Conservation (phyloP, 2,888 invertebrate genomes). For the Lathronympha strigana region DNA sequence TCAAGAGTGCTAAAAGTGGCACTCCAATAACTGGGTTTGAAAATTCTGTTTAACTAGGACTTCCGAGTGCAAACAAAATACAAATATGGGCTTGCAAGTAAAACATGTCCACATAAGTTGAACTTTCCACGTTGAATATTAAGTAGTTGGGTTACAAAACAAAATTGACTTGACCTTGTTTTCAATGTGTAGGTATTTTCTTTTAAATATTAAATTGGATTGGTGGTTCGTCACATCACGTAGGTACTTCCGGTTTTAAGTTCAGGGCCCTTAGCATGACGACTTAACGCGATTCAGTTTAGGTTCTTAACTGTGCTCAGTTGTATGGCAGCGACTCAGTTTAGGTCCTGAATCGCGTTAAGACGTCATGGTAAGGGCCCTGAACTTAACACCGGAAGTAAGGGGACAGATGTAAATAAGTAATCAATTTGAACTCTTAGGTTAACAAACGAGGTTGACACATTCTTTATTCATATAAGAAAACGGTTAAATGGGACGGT, state of each 20-base stretch:
- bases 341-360: too few species aligned
- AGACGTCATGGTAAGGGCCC: too few species aligned
- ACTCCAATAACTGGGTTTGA: slow-evolving; percentile 14
- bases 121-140: background rate
- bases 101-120: background rate
- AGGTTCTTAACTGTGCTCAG: too few species aligned
- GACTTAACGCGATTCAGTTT: too few species aligned
- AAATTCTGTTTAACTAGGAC: background rate
- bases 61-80: background rate
- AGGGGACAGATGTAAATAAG: slow-evolving; percentile 29
- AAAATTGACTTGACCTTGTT: slow-evolving; percentile 13
- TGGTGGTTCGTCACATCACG: background rate
- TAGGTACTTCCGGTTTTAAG: slow-evolving; percentile 25
- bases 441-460: slow-evolving; percentile 16
- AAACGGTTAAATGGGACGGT: background rate
- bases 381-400: too few species aligned
- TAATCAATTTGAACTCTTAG: slow-evolving; percentile 6
- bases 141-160: background rate
- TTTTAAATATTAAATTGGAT: slow-evolving; percentile 16
- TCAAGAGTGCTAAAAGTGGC: slow-evolving; percentile 20
- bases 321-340: too few species aligned
- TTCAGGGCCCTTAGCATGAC: too few species aligned
- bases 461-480: background rate
- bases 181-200: background rate
- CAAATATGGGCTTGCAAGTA: background rate